phyloP scores from a whole-genome alignment of 2,113 vertebrate species.

The Osmerus mordax region DNA sequence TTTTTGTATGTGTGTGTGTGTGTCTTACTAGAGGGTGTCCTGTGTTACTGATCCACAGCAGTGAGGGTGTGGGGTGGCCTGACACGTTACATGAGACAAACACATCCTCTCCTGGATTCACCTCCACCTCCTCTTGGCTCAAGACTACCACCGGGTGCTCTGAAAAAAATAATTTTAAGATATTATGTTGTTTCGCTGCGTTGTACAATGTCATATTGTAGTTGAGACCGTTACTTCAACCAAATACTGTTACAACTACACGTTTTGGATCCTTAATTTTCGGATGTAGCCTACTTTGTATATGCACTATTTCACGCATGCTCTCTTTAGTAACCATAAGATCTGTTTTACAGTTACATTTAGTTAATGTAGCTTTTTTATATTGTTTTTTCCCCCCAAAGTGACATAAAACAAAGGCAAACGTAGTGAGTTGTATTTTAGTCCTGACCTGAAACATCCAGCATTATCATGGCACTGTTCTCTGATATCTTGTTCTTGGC shows the following conservation, averaged over 20 bases:
- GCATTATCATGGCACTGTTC: conserved; percentile 2
- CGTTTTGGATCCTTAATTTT: too few relatives aligned
- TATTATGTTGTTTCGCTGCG: too few relatives aligned
- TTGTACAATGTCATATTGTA: too few relatives aligned
- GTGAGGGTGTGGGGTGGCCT: conserved; percentile 65
- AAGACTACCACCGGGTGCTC: conserved; percentile 35
- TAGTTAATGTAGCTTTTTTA: too few relatives aligned
- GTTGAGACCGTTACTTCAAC: too few relatives aligned
- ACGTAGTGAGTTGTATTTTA: neutral
- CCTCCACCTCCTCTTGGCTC: conserved; percentile 30
- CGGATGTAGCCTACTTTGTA: too few relatives aligned
- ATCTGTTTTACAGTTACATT: too few relatives aligned
- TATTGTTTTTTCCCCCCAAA: too few relatives aligned
- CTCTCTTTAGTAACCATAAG: too few relatives aligned
- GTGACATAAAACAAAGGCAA: too few relatives aligned
- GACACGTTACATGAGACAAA: conserved; percentile 68
- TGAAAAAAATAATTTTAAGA: neutral
- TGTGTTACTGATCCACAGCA: conserved; percentile 67
- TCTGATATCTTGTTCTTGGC: conserved; percentile 4
- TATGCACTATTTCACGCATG: too few relatives aligned
- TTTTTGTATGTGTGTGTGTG: neutral
- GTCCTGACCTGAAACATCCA: conserved; percentile 6
- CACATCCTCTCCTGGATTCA: conserved; percentile 37
- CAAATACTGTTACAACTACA: too few relatives aligned
- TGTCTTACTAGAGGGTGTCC: conserved; percentile 48